Percentiles rank a stretch among this genome's conserved stretches.
phyloP scores from a whole-genome alignment of 2,797 vertebrate genomes.

The Pseudopleuronectes americanus region DNA sequence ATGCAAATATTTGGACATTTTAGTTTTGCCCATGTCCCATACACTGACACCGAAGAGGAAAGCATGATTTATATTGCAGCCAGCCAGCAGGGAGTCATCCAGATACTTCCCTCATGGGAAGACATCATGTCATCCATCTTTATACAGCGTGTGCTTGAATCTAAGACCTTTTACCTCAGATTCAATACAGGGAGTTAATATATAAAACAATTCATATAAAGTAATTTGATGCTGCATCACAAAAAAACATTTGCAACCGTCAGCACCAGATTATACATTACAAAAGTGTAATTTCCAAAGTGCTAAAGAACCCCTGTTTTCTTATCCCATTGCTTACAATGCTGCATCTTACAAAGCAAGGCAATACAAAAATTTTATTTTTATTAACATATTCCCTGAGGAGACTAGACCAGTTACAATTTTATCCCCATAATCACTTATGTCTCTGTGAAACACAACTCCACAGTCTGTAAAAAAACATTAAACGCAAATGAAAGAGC shows the following conservation, averaged over 20 bases:
- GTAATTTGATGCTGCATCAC: background rate
- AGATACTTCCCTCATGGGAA: too few relatives aligned
- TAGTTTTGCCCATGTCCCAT: too few relatives aligned
- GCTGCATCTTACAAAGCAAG: slow-evolving; percentile 12
- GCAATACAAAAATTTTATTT: too few relatives aligned
- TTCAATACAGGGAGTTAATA: background rate
- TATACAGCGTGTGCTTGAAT: too few relatives aligned
- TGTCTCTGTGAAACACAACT: background rate
- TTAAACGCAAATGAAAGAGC: slow-evolving; percentile 23
- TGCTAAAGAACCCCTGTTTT: slow-evolving; percentile 29
- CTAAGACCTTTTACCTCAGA: background rate
- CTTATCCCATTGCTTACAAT: background rate
- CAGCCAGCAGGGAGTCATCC: too few relatives aligned
- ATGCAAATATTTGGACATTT: too few relatives aligned
- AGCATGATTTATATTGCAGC: too few relatives aligned
- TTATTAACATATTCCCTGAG: too few relatives aligned
- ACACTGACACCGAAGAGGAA: too few relatives aligned
- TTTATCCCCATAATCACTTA: background rate
- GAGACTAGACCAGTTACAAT: background rate
- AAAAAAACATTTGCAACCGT: background rate
- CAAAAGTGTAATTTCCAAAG: slow-evolving; percentile 40
- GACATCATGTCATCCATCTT: too few relatives aligned
- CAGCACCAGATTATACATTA: slow-evolving; percentile 28
- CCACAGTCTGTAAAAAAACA: slow-evolving; percentile 17
- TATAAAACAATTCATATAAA: background rate